phyloP scores from a whole-genome alignment of 2,888 invertebrate species.

The Leucophenga montana region DNA sequence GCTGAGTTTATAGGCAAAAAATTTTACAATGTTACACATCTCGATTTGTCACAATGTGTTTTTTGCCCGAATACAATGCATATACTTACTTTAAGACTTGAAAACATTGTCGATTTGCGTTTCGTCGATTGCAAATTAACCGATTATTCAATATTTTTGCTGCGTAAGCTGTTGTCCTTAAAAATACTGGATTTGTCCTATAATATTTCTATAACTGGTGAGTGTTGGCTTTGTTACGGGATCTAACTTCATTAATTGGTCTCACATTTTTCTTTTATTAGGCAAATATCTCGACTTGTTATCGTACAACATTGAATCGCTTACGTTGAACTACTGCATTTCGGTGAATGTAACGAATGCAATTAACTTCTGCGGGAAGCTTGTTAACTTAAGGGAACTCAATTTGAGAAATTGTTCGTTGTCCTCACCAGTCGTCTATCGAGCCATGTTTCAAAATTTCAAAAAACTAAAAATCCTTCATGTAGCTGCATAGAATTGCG shows the following conservation, averaged over 20 bases:
- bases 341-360: constrained; percentile 31
- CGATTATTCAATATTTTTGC: constrained; percentile 19
- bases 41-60: constrained; percentile 40
- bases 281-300: no score
- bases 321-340: constrained; percentile 37
- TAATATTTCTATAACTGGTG: constrained; percentile 10
- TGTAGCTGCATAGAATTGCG: no score
- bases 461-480: no score
- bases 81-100: not conserved
- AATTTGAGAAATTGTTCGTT: not conserved
- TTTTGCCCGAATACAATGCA: constrained; percentile 32
- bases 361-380: not conserved
- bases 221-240: not conserved
- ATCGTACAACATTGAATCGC: constrained; percentile 30
- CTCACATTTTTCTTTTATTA: no score
- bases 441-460: no score
- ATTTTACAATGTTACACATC: constrained; percentile 35
- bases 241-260: constrained; percentile 14
- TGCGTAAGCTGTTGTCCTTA: constrained; percentile 34
- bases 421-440: no score
- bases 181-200: constrained; percentile 27
- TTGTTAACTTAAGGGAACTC: no score
- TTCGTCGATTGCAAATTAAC: not conserved
- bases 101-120: constrained; percentile 6
- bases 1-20: constrained; percentile 32